Conservation (phyloP, 1,140 invertebrate genomes). For the Paramacrobiotus metropolitanus region DNA sequence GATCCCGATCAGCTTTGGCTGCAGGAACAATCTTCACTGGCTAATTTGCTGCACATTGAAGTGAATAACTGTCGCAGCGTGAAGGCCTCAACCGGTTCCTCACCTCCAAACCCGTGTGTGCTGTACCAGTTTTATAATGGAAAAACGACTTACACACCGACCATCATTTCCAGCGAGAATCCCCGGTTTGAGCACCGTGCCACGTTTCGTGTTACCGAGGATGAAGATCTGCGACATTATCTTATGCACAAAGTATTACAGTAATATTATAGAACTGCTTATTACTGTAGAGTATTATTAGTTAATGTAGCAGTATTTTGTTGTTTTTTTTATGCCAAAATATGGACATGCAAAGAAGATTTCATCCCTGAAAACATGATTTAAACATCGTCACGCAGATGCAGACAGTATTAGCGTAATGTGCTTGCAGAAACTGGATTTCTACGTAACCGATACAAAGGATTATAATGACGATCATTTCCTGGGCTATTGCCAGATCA, state of each 20-base stretch:
- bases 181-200: background rate
- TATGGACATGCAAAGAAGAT: no score
- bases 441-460: background rate
- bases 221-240: no score
- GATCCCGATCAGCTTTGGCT: background rate
- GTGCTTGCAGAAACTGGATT: background rate
- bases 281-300: no score
- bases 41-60: background rate
- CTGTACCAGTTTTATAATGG: background rate
- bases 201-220: background rate
- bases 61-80: background rate
- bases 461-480: background rate
- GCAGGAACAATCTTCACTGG: background rate
- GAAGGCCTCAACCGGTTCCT: background rate
- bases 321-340: no score
- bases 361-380: no score
- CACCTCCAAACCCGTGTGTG: background rate
- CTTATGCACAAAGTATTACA: no score
- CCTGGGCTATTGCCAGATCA: background rate
- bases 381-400: no score
- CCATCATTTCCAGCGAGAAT: background rate
- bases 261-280: no score
- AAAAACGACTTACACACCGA: background rate
- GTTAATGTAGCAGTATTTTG: no score
- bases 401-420: no score